Evolutionary conservation across 2,888 invertebrate genomes (phyloP).

Genomic region (Villa cingulata): DNA sequence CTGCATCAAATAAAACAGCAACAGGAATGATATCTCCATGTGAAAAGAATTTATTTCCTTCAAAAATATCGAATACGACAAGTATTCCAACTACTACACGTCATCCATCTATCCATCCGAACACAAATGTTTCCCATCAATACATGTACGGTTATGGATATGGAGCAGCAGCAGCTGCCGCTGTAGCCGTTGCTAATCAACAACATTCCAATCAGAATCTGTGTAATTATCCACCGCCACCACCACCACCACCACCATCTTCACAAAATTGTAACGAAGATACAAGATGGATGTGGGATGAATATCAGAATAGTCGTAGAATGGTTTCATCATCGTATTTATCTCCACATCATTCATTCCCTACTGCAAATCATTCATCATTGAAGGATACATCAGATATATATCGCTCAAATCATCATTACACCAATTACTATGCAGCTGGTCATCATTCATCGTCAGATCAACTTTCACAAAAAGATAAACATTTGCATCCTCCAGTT

Average conservation of each 20-base stretch:
- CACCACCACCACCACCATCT: too few species aligned
- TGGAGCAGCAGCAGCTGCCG: not conserved
- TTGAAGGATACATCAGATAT: conserved; percentile 6
- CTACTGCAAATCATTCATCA: not conserved
- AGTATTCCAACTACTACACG: not conserved
- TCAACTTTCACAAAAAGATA: not conserved
- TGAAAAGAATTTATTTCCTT: not conserved
- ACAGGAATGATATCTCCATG: not conserved
- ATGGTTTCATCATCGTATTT: not conserved
- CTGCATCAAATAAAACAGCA: too few species aligned
- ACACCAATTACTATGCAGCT: not conserved
- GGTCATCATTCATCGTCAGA: not conserved
- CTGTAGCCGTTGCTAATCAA: not conserved
- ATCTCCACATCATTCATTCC: not conserved
- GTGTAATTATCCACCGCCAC: conserved; percentile 5
- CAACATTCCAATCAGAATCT: conserved; percentile 7
- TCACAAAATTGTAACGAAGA: conserved; percentile 8
- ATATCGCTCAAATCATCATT: conserved; percentile 1
- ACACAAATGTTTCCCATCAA: not conserved
- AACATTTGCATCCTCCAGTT: not conserved
- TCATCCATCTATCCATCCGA: not conserved
- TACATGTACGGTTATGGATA: conserved; percentile 8
- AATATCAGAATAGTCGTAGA: conserved; percentile 8
- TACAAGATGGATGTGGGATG: conserved; percentile 9
- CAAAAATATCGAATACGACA: not conserved